Conservation (phyloP, 2,888 invertebrate species). For the Lithophane semibrunnea region DNA sequence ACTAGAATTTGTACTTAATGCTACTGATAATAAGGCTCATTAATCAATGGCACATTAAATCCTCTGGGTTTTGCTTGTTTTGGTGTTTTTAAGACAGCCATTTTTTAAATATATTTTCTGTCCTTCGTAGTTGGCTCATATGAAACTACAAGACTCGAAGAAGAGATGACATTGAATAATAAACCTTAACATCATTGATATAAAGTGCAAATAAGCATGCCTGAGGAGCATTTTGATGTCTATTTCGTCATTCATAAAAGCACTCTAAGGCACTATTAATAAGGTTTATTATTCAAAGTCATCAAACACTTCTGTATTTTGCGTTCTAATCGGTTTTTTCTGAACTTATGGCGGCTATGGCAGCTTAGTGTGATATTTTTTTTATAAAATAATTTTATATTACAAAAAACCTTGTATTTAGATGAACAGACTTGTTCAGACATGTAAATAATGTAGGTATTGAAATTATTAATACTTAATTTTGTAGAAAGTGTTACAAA, state of each 20-base stretch:
- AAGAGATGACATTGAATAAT: not conserved
- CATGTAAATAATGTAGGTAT: no score
- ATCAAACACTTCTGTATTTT: not conserved
- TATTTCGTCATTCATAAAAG: no score
- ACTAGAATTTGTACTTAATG: not conserved
- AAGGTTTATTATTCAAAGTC: constrained; percentile 2
- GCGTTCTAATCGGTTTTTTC: not conserved
- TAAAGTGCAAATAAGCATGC: not conserved
- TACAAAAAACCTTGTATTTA: no score
- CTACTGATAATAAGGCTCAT: not conserved
- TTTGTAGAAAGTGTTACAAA: not conserved
- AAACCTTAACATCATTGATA: not conserved
- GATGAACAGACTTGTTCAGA: no score
- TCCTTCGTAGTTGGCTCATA: not conserved
- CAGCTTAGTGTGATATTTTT: not conserved
- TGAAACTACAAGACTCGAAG: not conserved
- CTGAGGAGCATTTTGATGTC: not conserved
- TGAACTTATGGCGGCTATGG: not conserved
- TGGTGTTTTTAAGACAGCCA: no score
- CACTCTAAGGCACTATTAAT: not conserved
- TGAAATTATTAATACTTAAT: not conserved
- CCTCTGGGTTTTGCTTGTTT: not conserved
- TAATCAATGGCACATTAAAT: not conserved
- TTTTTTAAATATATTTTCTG: not conserved
- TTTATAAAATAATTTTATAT: no score